Conservation (phyloP, 1,140 invertebrate genomes). For the Fopius arisanus region DNA sequence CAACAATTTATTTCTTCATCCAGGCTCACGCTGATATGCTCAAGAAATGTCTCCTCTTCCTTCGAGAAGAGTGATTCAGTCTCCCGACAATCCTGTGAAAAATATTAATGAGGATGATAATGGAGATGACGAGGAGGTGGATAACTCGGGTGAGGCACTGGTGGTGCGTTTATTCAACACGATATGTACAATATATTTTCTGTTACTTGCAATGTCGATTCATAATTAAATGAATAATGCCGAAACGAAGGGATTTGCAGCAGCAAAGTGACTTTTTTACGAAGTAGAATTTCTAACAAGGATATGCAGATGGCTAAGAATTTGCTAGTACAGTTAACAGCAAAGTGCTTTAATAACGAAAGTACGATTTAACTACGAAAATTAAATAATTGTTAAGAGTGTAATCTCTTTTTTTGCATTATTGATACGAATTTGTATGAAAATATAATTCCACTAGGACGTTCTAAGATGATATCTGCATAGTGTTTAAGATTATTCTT, state of each 20-base stretch:
- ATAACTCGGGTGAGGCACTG: no score
- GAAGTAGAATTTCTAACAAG: conserved; percentile 8
- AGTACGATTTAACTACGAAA: not conserved
- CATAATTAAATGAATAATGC: conserved; percentile 31
- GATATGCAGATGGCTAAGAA: not conserved
- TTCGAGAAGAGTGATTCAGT: conserved; percentile 67
- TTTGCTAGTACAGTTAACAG: conserved; percentile 5
- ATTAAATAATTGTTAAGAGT: not conserved
- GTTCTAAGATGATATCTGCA: conserved; percentile 1
- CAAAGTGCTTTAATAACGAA: conserved; percentile 26
- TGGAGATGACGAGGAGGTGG: no score
- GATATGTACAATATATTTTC: conserved; percentile 61
- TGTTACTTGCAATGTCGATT: conserved; percentile 55
- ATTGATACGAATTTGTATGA: conserved; percentile 1
- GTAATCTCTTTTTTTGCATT: conserved; percentile 4
- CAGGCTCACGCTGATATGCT: conserved; percentile 72
- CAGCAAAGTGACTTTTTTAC: conserved; percentile 45
- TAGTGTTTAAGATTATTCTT: conserved; percentile 12
- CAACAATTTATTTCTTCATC: conserved; percentile 23
- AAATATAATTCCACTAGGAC: not conserved
- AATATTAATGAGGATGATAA: conserved; percentile 38
- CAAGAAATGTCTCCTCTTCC: conserved; percentile 68
- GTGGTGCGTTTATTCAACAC: conserved; percentile 53
- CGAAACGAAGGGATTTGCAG: conserved; percentile 45
- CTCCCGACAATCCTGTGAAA: not conserved